Conservation (phyloP, 2,797 vertebrate genomes). For the Acanthornis magna region DNA sequence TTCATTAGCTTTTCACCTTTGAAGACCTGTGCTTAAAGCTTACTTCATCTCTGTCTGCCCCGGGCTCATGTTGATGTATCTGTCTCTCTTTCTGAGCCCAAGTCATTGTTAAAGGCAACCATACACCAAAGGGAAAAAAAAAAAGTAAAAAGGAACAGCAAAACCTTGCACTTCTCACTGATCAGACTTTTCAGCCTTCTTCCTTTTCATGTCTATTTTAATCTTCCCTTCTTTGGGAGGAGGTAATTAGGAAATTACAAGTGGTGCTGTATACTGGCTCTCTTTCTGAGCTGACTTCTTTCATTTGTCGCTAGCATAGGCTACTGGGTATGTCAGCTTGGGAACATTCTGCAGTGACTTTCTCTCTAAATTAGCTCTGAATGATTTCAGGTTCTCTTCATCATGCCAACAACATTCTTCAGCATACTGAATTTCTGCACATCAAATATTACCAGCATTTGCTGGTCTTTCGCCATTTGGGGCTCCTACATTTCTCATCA, state of each 20-base stretch:
- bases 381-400: background rate
- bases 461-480: background rate
- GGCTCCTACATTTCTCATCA: background rate
- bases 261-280: background rate
- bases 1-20: conserved; percentile 30
- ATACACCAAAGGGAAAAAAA: background rate
- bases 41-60: conserved; percentile 29
- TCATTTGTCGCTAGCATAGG: background rate
- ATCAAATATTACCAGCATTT: background rate
- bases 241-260: background rate
- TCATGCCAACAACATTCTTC: background rate
- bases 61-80: background rate
- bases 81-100: background rate
- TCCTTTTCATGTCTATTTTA: background rate
- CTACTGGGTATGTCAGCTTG: background rate
- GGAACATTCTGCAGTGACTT: background rate
- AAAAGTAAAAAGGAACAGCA: background rate
- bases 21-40: conserved; percentile 4
- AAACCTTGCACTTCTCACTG: background rate
- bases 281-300: background rate
- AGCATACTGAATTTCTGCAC: background rate
- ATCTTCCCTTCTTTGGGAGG: background rate
- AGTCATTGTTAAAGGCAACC: background rate
- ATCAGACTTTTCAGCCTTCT: background rate
- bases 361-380: background rate